Evolutionary conservation across 2,797 vertebrate species (phyloP), one percentile per base, ranked within the genome.

Genomic region (Cygnus olor): DNA sequence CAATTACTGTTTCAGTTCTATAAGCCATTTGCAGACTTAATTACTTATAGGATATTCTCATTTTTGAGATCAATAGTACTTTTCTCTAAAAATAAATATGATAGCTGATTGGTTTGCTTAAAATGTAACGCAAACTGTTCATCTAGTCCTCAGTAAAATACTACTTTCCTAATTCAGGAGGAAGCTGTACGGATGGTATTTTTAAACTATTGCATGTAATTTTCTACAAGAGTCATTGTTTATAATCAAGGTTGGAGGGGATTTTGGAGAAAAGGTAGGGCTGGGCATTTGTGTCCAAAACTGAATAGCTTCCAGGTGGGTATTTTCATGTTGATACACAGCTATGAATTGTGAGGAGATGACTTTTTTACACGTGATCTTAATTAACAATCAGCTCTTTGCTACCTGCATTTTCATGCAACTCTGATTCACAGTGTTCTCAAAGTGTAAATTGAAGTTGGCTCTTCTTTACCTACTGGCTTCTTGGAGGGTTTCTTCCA

Each of bases 1-100:
- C 89, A 96, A 69, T 96, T 97, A 93, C 74, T 68, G 16, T 93
- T 95, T 83, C 88, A 93, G 40, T 90, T 93, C 86, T 88, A 15
- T 93, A 95, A 88, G 27, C 89, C 63, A 82, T 94, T 95, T 96
- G 21, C 54, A 79, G 80, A 80, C 93, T 91, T 96, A 96, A 96
- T 96, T 96, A 91, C 78, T 93, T 93, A 64, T 89, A 80, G 47
- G 44, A 70, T 79, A 68, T 82, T 93, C 93, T 65, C 85, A 70
- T 95, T 89, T 93, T 95, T 70, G 64, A 84, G 74, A 95, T 96
- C 95, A 94, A 94, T 94, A 95, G 51, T 89, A 90, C 77, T 91
- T 91, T 88, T 80, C 89, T 91, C 20, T 84, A 54, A 91, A 94
- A 92, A 88, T 90, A 64, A 85, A 65, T 82, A 47, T 0, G 0